Evolutionary conservation across 2,113 vertebrate species (phyloP).

Genomic region (Cynoglossus semilaevis): DNA sequence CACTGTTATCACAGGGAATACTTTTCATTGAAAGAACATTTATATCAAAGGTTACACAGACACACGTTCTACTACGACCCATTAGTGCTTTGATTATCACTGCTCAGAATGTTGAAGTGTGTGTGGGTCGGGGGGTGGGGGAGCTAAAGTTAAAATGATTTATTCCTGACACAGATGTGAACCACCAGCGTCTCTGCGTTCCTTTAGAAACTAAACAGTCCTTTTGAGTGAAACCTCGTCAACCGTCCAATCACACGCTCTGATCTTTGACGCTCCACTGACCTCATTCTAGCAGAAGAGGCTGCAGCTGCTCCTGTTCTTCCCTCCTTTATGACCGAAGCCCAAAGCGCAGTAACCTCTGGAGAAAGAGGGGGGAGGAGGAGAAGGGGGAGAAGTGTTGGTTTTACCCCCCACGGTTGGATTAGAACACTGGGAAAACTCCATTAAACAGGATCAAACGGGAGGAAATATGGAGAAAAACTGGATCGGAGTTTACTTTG

Average conservation of each 20-base stretch:
- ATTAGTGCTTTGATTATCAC: constrained; percentile 77
- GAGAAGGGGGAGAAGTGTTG: too few relatives aligned
- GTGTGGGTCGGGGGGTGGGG: constrained; percentile 9
- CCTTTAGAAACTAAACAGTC: constrained; percentile 60
- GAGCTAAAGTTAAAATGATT: constrained; percentile 72
- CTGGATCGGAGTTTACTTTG: too few relatives aligned
- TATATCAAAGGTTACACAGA: constrained; percentile 78
- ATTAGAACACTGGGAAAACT: too few relatives aligned
- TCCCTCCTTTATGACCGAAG: constrained; percentile 65
- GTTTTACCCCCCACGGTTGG: too few relatives aligned
- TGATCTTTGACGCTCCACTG: constrained; percentile 68
- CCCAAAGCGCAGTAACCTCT: constrained; percentile 59
- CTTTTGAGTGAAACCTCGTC: constrained; percentile 51
- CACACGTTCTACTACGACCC: constrained; percentile 69
- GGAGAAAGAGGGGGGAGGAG: too few relatives aligned
- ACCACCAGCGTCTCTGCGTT: constrained; percentile 46
- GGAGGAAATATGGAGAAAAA: too few relatives aligned
- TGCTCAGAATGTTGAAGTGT: constrained; percentile 48
- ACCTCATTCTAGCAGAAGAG: constrained; percentile 76
- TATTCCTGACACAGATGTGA: constrained; percentile 65
- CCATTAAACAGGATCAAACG: too few relatives aligned
- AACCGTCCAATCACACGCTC: constrained; percentile 62
- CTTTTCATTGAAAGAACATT: constrained; percentile 64
- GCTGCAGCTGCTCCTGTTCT: constrained; percentile 70
- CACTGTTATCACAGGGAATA: constrained; percentile 61